phyloP scores from a whole-genome alignment of 2,888 invertebrate species.

The Conistra vaccinii region DNA sequence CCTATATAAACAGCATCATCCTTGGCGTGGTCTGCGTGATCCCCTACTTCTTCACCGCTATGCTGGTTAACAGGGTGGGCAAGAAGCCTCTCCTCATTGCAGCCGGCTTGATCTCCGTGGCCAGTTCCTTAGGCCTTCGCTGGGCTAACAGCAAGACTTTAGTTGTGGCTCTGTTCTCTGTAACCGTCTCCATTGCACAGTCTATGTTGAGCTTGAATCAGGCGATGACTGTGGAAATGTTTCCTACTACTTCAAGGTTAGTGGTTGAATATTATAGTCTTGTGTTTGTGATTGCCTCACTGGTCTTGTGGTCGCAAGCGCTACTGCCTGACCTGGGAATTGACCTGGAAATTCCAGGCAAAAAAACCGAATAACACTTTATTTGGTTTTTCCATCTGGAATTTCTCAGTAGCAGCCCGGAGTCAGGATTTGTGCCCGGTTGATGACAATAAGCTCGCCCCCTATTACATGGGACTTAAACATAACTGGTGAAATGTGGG shows the following conservation, averaged over 20 bases:
- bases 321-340: no score
- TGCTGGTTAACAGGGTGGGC: constrained; percentile 79
- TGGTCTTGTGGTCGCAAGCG: no score
- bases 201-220: constrained; percentile 76
- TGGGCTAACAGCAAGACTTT: constrained; percentile 75
- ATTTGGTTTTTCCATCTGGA: no score
- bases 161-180: constrained; percentile 77
- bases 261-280: constrained; percentile 9
- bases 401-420: no score
- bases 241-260: constrained; percentile 81
- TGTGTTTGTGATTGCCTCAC: no score
- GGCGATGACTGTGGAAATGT: constrained; percentile 76
- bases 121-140: constrained; percentile 69
- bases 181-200: constrained; percentile 72
- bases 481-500: no score
- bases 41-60: constrained; percentile 76
- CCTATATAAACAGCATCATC: constrained; percentile 83
- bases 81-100: constrained; percentile 76
- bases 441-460: no score
- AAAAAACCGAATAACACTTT: no score
- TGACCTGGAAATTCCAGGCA: no score
- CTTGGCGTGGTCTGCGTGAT: constrained; percentile 75
- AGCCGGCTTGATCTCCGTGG: constrained; percentile 67
- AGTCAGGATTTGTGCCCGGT: no score
- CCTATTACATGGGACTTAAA: no score